Conservation (phyloP, 1,140 invertebrate species). For the Drosophila serrata region DNA sequence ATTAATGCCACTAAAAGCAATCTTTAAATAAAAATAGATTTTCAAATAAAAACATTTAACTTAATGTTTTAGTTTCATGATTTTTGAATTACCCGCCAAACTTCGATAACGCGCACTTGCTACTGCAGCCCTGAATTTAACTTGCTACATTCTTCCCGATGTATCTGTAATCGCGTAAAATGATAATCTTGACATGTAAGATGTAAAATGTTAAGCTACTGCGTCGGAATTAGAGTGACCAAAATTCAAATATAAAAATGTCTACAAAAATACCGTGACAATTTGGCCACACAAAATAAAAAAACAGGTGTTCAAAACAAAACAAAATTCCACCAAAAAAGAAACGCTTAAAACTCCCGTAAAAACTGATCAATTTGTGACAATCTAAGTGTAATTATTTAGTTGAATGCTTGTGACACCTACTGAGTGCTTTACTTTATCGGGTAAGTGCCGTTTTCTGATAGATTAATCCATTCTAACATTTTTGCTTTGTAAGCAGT, state of each 20-base stretch:
- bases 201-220: too few relatives aligned
- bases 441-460: slow-evolving; percentile 44
- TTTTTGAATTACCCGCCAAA: slow-evolving; percentile 14
- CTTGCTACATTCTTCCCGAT: too few relatives aligned
- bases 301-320: too few relatives aligned
- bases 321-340: too few relatives aligned
- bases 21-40: neutral
- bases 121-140: slow-evolving; percentile 51
- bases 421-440: neutral
- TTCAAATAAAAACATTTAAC: neutral
- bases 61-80: slow-evolving; percentile 7
- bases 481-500: slow-evolving; percentile 33
- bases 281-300: too few relatives aligned
- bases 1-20: too few relatives aligned
- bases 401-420: neutral
- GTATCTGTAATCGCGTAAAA: too few relatives aligned
- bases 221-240: too few relatives aligned
- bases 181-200: too few relatives aligned
- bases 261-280: too few relatives aligned
- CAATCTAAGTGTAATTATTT: slow-evolving; percentile 2
- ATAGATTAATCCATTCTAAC: slow-evolving; percentile 7
- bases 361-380: slow-evolving; percentile 18
- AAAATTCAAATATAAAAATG: too few relatives aligned
- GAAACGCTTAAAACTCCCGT: slow-evolving; percentile 14
- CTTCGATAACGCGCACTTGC: neutral